Base-by-base conservation (phyloP, 2,113 vertebrate species). In the Apodemus speciosus region DNA sequence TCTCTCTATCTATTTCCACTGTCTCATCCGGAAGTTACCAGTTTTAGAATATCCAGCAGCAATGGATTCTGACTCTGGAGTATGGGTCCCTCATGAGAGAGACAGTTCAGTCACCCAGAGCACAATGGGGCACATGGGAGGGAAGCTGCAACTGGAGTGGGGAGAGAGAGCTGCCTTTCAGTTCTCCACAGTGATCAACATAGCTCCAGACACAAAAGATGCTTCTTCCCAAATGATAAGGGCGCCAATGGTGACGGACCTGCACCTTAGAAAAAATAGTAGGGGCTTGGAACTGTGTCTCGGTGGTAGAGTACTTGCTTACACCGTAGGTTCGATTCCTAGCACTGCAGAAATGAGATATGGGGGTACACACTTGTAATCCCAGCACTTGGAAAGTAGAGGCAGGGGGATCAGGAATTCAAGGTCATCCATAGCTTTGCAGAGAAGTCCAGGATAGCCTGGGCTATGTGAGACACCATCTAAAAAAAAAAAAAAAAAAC, bases 121-220 rank as follows among this genome's bases (percentile, higher is more conserved):
- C 11, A 51, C 14, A 6, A 2, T 2, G 18, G 49, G 62, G 13
- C 20, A 1, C 2, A 4, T 23, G 18, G 27, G 40, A 68, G 43
- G 53, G 3, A 30, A 64, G 27, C 62, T 27, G 7, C 62, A 9
- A 3, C 0, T 0, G 56, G 62, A 2, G 23, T 38, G 56, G 10
- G 43, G 13, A 7, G 49, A 79, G 6, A 15, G 3, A 30, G 56
- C 2, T 14, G 27, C 11, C 4, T 2, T 9, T 35, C 20, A 2
- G 0, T 15, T 3, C 10, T 51, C 81, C 20, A 0, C 0, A 1
- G 23, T 0, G 3, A 6, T 2, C 15, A 14, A 4, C 35, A 9
- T 2, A 51, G 16, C 20, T 71, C 49, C 23, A 13, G 14, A 9
- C 13, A 1, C 58, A 68, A 15, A 77, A n/a, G 23, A 15, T 43